phyloP scores from a whole-genome alignment of 1,140 invertebrate genomes.

The Cydia fagiglandana region DNA sequence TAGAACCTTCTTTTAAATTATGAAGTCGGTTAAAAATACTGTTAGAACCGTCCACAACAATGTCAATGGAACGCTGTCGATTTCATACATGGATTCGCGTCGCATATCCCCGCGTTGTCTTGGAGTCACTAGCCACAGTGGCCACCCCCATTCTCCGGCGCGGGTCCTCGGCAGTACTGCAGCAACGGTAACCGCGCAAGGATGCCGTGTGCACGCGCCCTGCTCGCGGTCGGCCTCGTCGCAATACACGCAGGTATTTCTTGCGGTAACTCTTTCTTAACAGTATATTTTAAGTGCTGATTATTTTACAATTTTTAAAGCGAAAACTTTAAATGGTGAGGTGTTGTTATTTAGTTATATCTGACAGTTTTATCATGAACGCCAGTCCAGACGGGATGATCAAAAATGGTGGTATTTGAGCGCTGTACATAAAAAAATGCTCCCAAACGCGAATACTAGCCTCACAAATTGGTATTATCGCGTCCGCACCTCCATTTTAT shows the following conservation, averaged over 20 bases:
- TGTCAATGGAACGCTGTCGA: not conserved
- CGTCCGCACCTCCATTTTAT: too few species aligned
- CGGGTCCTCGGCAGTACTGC: conserved; percentile 1
- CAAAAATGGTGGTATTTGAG: too few species aligned
- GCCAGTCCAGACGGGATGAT: too few species aligned
- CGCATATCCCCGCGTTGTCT: not conserved
- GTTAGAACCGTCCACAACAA: conserved; percentile 1
- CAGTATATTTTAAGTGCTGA: not conserved
- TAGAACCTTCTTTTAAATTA: too few species aligned
- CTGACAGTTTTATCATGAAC: too few species aligned
- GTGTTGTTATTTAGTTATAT: too few species aligned
- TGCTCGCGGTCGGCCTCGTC: conserved; percentile 32
- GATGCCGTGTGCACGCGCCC: conserved; percentile 47
- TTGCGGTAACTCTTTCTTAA: conserved; percentile 8
- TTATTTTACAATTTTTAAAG: too few species aligned
- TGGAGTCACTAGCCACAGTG: not conserved
- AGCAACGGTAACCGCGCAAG: conserved; percentile 36
- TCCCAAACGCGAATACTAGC: too few species aligned
- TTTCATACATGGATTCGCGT: not conserved
- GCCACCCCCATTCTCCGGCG: not conserved
- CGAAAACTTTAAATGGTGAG: too few species aligned
- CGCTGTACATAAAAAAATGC: too few species aligned
- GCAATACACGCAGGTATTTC: conserved; percentile 26
- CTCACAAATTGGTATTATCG: too few species aligned
- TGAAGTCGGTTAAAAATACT: not conserved